These are phyloP conservation scores for Zaprionus nigranus DNA, from an alignment of 1,140 invertebrate genomes.

Conservation along the genomic window DNA sequence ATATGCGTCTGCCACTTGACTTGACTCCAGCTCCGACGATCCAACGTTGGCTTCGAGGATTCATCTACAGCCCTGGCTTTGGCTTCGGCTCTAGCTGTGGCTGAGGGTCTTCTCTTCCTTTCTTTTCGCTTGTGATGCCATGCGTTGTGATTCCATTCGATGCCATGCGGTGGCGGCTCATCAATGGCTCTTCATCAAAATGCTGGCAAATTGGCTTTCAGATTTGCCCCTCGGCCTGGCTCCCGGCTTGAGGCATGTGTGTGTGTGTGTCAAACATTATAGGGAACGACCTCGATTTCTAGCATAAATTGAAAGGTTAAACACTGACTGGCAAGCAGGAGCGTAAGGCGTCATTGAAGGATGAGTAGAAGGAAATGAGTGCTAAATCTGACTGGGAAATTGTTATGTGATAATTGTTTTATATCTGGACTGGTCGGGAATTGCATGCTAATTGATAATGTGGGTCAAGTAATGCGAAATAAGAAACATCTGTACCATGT, in stretches of 20 bases:
- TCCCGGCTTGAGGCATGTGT: conserved; percentile 4
- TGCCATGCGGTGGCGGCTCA: conserved; percentile 46
- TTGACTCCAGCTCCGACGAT: conserved; percentile 31
- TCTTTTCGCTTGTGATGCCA: not conserved
- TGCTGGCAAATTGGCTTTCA: conserved; percentile 74
- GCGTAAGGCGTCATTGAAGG: conserved; percentile 1
- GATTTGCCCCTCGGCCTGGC: conserved; percentile 32
- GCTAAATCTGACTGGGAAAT: conserved; percentile 57
- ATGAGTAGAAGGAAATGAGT: conserved; percentile 25
- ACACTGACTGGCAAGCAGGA: conserved; percentile 48
- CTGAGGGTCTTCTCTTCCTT: not conserved
- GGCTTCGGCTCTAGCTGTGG: conserved; percentile 1
- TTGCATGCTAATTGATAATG: conserved; percentile 47
- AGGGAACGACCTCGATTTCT: conserved; percentile 57
- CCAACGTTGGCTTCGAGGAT: conserved; percentile 18
- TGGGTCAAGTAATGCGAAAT: conserved; percentile 17
- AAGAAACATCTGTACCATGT: not conserved
- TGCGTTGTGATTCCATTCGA: not conserved
- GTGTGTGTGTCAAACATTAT: conserved; percentile 20
- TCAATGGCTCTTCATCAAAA: conserved; percentile 56
- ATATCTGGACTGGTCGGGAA: conserved; percentile 19
- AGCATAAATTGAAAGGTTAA: conserved; percentile 83
- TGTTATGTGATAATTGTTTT: conserved; percentile 70
- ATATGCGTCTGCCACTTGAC: conserved; percentile 69
- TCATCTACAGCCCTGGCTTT: conserved; percentile 12